Conservation (phyloP, 2,888 invertebrate species). For the Aethes cnicana region DNA sequence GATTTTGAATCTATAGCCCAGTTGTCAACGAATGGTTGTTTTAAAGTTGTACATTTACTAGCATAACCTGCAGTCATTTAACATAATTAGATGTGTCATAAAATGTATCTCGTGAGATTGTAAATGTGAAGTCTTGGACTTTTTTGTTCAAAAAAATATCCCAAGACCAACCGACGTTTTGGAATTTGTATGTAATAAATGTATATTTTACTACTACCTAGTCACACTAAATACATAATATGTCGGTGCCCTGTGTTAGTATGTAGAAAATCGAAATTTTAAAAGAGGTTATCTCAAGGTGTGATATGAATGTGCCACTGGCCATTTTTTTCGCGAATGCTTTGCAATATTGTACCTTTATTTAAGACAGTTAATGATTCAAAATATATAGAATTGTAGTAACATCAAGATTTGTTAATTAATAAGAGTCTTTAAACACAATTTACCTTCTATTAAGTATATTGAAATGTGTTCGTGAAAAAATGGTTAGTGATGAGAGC, state of each 20-base stretch:
- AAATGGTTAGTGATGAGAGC: conserved; percentile 36
- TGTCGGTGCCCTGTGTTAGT: conserved; percentile 53
- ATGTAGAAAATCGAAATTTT: conserved; percentile 30
- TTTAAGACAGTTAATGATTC: too few relatives aligned
- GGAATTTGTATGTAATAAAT: conserved; percentile 34
- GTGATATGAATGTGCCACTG: conserved; percentile 45
- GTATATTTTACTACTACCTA: conserved; percentile 41
- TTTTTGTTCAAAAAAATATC: conserved; percentile 59
- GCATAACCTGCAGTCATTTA: conserved; percentile 28
- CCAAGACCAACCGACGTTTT: conserved; percentile 37
- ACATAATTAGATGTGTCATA: conserved; percentile 30
- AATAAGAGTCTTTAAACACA: too few relatives aligned
- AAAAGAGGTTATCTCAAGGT: conserved; percentile 45
- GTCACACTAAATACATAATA: conserved; percentile 55
- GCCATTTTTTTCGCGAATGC: conserved; percentile 1
- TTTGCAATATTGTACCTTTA: not conserved
- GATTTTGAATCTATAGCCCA: conserved; percentile 9
- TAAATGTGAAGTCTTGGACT: conserved; percentile 48
- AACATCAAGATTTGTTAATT: too few relatives aligned
- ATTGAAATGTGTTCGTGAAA: not conserved
- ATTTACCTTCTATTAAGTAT: not conserved
- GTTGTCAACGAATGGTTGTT: conserved; percentile 17
- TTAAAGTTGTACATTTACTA: conserved; percentile 27
- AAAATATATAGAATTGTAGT: not conserved
- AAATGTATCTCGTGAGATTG: conserved; percentile 43